Conservation (phyloP, 1,140 invertebrate species). For the Pachypsylla venusta region DNA sequence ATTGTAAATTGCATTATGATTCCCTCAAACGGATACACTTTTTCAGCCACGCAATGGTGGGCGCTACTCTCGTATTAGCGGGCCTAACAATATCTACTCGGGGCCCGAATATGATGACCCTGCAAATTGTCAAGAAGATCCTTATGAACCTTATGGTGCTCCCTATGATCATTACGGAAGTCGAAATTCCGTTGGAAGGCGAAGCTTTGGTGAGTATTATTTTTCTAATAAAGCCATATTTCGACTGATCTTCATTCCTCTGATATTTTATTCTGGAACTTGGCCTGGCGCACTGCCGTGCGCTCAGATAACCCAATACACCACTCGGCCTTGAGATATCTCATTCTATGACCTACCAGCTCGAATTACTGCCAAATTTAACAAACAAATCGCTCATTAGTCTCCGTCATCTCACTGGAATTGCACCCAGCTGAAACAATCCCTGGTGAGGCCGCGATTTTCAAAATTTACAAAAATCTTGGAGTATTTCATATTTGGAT, state of each 20-base stretch:
- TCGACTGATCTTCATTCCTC: neutral
- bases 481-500: too few relatives aligned
- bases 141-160: slow-evolving; percentile 63
- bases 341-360: neutral
- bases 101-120: slow-evolving; percentile 73
- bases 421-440: too few relatives aligned
- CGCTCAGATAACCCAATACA: too few relatives aligned
- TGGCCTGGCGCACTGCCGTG: too few relatives aligned
- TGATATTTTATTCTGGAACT: too few relatives aligned
- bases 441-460: too few relatives aligned
- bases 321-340: neutral
- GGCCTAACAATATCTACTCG: slow-evolving; percentile 35
- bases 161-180: slow-evolving; percentile 76
- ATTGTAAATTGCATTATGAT: too few relatives aligned
- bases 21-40: too few relatives aligned
- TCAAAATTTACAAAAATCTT: too few relatives aligned
- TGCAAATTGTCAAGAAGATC: slow-evolving; percentile 79
- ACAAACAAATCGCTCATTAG: too few relatives aligned
- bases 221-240: neutral
- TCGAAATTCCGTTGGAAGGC: slow-evolving; percentile 55
- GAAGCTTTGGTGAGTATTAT: slow-evolving; percentile 35
- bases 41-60: slow-evolving; percentile 48
- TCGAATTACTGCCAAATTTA: too few relatives aligned
- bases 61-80: slow-evolving; percentile 44
- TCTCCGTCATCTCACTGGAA: slow-evolving; percentile 46